Evolutionary conservation across 2,113 vertebrate species (phyloP).

Genomic region (Peromyscus polionotus): DNA sequence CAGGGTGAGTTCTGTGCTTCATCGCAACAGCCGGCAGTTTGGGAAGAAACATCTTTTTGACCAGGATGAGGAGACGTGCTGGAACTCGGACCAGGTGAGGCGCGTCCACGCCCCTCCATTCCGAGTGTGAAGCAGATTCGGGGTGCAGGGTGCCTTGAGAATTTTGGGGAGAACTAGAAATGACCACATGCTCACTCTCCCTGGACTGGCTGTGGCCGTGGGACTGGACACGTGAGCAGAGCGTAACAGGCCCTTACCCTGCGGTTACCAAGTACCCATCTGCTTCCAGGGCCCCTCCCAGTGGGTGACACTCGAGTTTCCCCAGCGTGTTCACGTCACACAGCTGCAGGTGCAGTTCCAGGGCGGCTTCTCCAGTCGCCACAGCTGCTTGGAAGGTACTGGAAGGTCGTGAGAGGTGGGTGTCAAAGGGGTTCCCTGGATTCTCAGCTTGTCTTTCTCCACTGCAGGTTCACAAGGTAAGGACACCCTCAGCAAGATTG

Average conservation of each 20-base stretch:
- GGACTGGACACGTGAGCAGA: not conserved
- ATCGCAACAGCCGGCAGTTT: conserved; percentile 94
- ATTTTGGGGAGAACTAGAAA: not conserved
- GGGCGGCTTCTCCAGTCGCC: conserved; percentile 94
- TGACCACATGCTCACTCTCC: no score
- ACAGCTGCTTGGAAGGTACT: conserved; percentile 93
- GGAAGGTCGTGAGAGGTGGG: not conserved
- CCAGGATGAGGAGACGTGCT: conserved; percentile 94
- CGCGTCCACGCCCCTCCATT: no score
- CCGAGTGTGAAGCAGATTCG: not conserved
- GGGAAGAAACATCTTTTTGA: conserved; percentile 98
- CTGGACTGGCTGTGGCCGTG: not conserved
- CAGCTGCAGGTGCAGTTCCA: conserved; percentile 95
- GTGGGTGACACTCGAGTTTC: conserved; percentile 95
- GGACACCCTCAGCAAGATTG: conserved; percentile 83
- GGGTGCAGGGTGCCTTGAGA: not conserved
- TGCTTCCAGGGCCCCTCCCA: conserved; percentile 91
- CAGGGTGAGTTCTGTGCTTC: conserved; percentile 96
- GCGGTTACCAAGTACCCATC: rapidly evolving
- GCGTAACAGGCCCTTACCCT: no score
- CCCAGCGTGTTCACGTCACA: conserved; percentile 87
- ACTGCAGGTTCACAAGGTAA: conserved; percentile 88
- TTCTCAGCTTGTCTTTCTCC: not conserved
- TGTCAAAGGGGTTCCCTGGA: rapidly evolving
- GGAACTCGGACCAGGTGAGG: conserved; percentile 96